Evolutionary conservation across 2,797 vertebrate genomes (phyloP).

Genomic region (Premnoplex brunnescens): DNA sequence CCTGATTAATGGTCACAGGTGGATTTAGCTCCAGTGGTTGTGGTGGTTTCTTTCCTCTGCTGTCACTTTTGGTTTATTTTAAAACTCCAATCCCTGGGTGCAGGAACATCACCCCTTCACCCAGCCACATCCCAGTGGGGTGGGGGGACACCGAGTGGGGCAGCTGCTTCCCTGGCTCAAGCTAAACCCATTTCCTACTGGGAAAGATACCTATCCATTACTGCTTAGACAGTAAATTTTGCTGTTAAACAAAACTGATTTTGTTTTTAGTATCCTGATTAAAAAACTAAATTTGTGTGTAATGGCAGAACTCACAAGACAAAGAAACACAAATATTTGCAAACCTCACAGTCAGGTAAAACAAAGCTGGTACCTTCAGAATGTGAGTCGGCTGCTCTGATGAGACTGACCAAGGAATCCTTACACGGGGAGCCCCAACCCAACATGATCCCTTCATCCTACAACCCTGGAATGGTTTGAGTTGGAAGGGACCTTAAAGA

Average conservation of each 20-base stretch:
- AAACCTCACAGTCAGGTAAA: not conserved
- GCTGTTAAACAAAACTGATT: not conserved
- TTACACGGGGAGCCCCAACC: rapidly evolving
- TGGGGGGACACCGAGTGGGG: not conserved
- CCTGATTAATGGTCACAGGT: slow-evolving; percentile 48
- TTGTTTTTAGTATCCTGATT: not conserved
- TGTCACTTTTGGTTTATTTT: slow-evolving; percentile 35
- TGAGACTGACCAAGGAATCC: not conserved
- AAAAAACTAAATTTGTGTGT: not conserved
- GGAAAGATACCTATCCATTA: not conserved
- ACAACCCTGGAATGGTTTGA: not conserved
- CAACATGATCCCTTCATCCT: not conserved
- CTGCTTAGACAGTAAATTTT: not conserved
- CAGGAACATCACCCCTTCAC: not conserved
- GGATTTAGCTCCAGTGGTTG: slow-evolving; percentile 20
- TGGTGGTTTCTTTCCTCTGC: not conserved
- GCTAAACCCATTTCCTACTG: not conserved
- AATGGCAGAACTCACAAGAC: not conserved
- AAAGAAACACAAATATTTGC: not conserved
- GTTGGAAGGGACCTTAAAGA: not conserved
- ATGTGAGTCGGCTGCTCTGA: rapidly evolving
- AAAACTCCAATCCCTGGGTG: not conserved
- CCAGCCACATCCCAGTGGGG: not conserved
- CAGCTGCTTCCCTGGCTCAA: not conserved
- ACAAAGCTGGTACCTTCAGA: not conserved